phyloP scores from a whole-genome alignment of 2,113 vertebrate genomes.

The Lates calcarifer region DNA sequence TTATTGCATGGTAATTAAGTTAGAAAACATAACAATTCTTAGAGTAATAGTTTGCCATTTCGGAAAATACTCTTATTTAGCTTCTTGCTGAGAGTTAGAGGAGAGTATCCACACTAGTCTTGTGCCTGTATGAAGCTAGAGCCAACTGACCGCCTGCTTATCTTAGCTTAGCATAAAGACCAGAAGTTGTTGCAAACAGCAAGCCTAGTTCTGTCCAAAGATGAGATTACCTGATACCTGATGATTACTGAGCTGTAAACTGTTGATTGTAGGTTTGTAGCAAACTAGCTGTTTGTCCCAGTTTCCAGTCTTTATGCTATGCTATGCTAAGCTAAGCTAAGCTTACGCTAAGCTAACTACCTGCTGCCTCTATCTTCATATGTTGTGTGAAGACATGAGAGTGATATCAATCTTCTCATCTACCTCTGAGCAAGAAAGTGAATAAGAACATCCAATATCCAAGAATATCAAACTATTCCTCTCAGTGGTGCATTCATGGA shows the following conservation, averaged over 20 bases:
- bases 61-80: no score
- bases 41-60: background rate
- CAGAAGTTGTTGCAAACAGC: background rate
- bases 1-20: background rate
- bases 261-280: no score
- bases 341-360: background rate
- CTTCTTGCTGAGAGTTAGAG: background rate
- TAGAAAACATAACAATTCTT: background rate
- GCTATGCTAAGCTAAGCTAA: background rate
- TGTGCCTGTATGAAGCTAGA: background rate
- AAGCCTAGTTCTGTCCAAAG: background rate
- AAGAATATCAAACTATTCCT: background rate
- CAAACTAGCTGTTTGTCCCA: background rate
- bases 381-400: background rate
- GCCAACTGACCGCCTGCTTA: background rate
- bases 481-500: conserved; percentile 34
- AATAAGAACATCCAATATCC: background rate
- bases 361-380: background rate
- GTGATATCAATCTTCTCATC: background rate
- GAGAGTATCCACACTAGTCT: background rate
- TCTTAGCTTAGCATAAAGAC: background rate
- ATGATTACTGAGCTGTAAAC: no score
- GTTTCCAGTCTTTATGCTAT: background rate
- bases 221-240: background rate
- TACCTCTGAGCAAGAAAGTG: background rate